Conservation (phyloP, 1,140 invertebrate genomes). For the Ceratoteleas bidentatus region DNA sequence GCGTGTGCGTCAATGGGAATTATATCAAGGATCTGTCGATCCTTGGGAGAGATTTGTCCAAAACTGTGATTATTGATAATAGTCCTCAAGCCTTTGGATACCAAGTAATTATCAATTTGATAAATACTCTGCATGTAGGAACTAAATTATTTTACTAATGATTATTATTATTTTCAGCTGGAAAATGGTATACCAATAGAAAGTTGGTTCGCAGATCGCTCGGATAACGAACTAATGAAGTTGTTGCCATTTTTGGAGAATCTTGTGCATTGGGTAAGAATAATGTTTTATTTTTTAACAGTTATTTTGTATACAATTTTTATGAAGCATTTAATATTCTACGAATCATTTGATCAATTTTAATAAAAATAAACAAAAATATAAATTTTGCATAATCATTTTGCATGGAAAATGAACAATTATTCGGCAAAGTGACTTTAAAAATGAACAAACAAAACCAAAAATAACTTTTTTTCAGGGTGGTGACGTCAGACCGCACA, state of each 20-base stretch:
- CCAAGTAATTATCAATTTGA: slow-evolving; percentile 87
- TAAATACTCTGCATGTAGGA: no score
- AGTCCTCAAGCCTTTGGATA: slow-evolving; percentile 96
- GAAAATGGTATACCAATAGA: slow-evolving; percentile 99
- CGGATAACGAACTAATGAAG: slow-evolving; percentile 95
- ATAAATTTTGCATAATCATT: no score
- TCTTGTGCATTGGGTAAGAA: slow-evolving; percentile 88
- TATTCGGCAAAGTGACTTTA: background rate
- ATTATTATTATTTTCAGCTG: slow-evolving; percentile 84
- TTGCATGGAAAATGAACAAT: no score
- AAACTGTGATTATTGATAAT: slow-evolving; percentile 96
- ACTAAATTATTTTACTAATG: background rate
- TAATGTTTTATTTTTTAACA: background rate
- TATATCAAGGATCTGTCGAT: slow-evolving; percentile 98
- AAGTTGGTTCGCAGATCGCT: slow-evolving; percentile 97
- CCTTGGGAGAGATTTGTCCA: slow-evolving; percentile 94
- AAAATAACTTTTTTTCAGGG: slow-evolving; percentile 84
- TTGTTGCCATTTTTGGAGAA: slow-evolving; percentile 96
- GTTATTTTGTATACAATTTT: no score
- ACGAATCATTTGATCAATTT: no score
- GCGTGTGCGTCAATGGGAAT: slow-evolving; percentile 96
- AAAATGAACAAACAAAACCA: background rate
- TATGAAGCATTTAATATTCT: no score
- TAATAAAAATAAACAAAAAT: no score
- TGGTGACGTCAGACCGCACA: slow-evolving; percentile 92